phyloP scores from a whole-genome alignment of 2,888 invertebrate species.

The Hirtodrosophila histrioides region DNA sequence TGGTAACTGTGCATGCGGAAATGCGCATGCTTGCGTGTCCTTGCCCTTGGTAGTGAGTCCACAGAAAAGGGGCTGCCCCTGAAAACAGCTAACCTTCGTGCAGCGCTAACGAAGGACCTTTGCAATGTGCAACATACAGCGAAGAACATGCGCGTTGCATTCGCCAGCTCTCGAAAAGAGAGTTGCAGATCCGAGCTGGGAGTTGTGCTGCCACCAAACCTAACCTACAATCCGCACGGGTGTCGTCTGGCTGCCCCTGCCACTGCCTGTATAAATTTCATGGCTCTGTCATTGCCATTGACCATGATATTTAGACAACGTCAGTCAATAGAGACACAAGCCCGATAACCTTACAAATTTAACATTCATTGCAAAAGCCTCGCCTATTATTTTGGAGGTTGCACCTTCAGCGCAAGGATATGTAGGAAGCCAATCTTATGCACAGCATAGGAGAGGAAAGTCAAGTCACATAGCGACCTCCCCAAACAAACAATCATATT shows the following conservation, averaged over 20 bases:
- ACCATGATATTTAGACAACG: constrained; percentile 68
- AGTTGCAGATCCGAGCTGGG: constrained; percentile 23
- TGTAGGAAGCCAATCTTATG: background rate
- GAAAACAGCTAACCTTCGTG: constrained; percentile 72
- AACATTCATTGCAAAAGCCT: constrained; percentile 38
- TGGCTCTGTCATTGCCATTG: constrained; percentile 58
- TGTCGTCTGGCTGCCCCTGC: constrained; percentile 72
- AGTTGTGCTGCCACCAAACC: constrained; percentile 27
- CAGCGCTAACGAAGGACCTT: constrained; percentile 51
- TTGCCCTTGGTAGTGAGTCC: constrained; percentile 82
- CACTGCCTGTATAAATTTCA: constrained; percentile 19
- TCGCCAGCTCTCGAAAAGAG: constrained; percentile 23
- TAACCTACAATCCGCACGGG: constrained; percentile 35
- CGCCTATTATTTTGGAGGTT: constrained; percentile 6
- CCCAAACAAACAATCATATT: background rate
- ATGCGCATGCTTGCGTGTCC: constrained; percentile 83
- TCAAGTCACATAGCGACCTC: background rate
- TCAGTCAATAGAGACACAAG: constrained; percentile 22
- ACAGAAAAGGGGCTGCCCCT: constrained; percentile 60
- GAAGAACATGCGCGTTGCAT: constrained; percentile 66
- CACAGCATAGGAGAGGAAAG: background rate
- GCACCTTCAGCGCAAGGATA: constrained; percentile 10
- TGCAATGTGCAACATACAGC: constrained; percentile 56
- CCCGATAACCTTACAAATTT: constrained; percentile 24
- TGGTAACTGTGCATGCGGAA: constrained; percentile 57